Evolutionary conservation across 1,140 invertebrate genomes (phyloP), one percentile per base, ranked within the genome.

Genomic region (Leptonema lineaticorne): DNA sequence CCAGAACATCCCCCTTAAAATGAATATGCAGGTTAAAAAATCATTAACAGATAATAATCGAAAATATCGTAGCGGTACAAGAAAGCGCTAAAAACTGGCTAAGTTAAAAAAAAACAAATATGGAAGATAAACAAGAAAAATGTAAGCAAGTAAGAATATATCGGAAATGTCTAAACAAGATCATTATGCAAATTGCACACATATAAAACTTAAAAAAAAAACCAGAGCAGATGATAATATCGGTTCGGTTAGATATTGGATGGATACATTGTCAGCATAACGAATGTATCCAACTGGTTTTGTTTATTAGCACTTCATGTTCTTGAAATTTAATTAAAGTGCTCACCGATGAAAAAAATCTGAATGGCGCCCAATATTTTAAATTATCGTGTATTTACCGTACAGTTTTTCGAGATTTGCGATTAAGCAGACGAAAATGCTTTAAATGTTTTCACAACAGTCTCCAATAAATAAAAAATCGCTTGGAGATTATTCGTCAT

Each of bases 21-120:
- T 72, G 60, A 69, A 72, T 67, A 72, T 63, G 63, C 63, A 63
- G 59, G 70, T 72, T 72, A 72, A 72, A 72, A 72, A 69, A 69
- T 69, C 70, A 69, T 72, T 72, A 72, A 72, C 70, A 72, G 70
- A 72, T 72, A 72, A 72, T 72, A 62, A 72, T 72, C 70, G 59
- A 63, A 7, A 22, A 24, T 53, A 53, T 24, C 50, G 22, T 53
- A 26, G 50, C 50, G n/a, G 4, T 2, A 22, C 7, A 24, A 8
- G 50, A 53, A 53, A 53, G 50, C 50, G 20, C 50, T 26, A 18
- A 7, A 22, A 53, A 24, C 24, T 45, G 16, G 37, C 37, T 9
- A 45, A 45, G 37, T 45, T 7, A 14, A 14, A 45, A 45, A 45
- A 45, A 45, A 45, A 45, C 9, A 53, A 26, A 22, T 53, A 24